These are phyloP conservation scores for Liasis olivaceus DNA, from an alignment of 2,797 vertebrate species.

Conservation along the genomic window DNA sequence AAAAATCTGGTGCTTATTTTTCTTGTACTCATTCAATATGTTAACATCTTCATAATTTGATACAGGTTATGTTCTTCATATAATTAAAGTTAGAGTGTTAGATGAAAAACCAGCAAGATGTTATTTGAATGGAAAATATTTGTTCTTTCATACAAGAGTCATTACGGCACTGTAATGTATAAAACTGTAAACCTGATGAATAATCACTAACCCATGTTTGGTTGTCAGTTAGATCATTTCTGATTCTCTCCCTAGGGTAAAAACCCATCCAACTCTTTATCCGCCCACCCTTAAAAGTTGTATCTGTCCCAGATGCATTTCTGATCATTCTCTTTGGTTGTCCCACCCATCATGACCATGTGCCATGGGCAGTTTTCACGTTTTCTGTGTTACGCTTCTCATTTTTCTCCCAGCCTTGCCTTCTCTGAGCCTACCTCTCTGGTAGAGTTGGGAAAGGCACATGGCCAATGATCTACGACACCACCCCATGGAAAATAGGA, in stretches of 20 bases:
- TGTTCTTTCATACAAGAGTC: constrained; percentile 58
- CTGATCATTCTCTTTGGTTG: background rate
- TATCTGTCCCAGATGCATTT: constrained; percentile 15
- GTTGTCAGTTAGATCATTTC: background rate
- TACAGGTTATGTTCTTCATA: constrained; percentile 79
- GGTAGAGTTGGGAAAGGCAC: background rate
- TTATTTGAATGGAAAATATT: constrained; percentile 69
- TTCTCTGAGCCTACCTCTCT: background rate
- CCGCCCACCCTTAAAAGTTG: constrained; percentile 14
- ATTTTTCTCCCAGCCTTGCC: background rate
- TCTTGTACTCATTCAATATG: constrained; percentile 79
- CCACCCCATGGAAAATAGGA: background rate
- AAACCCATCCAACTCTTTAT: background rate
- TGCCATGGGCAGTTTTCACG: background rate
- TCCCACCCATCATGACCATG: background rate
- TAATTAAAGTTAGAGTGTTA: constrained; percentile 76
- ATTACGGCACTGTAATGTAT: constrained; percentile 45
- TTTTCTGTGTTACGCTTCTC: background rate
- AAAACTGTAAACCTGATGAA: constrained; percentile 61
- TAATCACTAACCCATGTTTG: constrained; percentile 48
- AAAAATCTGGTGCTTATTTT: constrained; percentile 85
- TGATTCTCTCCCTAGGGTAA: constrained; percentile 35
- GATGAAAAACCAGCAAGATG: constrained; percentile 70
- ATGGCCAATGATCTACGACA: background rate
- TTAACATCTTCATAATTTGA: constrained; percentile 84